Conservation (phyloP, 2,113 vertebrate species). For the Cinclus cinclus region DNA sequence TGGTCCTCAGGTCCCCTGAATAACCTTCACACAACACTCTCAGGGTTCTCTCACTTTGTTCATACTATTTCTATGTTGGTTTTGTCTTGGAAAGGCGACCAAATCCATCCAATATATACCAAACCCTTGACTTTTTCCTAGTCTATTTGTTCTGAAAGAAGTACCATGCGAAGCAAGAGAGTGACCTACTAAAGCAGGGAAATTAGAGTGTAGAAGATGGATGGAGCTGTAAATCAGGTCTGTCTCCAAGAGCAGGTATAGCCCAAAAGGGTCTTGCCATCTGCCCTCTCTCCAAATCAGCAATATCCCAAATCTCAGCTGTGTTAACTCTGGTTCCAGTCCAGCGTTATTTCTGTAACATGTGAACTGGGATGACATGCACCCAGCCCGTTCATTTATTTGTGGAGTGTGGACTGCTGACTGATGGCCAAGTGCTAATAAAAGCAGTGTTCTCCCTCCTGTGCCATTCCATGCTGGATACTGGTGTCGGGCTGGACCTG, state of each 20-base stretch:
- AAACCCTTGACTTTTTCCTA: neutral
- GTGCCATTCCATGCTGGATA: neutral
- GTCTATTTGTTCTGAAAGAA: neutral
- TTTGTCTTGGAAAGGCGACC: neutral
- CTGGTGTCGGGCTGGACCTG: neutral
- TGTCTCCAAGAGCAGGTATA: neutral
- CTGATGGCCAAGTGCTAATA: neutral
- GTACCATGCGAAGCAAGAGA: neutral
- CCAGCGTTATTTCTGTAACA: conserved; percentile 42
- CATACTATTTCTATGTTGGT: neutral
- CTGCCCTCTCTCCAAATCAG: neutral
- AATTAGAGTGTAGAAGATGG: neutral
- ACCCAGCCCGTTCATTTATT: conserved; percentile 29
- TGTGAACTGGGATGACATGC: neutral
- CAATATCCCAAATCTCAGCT: neutral
- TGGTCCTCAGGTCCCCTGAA: neutral
- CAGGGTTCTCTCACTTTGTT: neutral
- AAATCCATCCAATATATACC: neutral
- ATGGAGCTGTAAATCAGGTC: neutral
- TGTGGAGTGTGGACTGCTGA: conserved; percentile 14
- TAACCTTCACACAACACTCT: neutral
- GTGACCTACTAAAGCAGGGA: neutral
- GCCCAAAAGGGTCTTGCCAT: neutral
- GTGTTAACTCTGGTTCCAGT: conserved; percentile 29
- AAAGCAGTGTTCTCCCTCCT: neutral